Conservation (phyloP, 2,888 invertebrate species). For the Lithosia quadra region DNA sequence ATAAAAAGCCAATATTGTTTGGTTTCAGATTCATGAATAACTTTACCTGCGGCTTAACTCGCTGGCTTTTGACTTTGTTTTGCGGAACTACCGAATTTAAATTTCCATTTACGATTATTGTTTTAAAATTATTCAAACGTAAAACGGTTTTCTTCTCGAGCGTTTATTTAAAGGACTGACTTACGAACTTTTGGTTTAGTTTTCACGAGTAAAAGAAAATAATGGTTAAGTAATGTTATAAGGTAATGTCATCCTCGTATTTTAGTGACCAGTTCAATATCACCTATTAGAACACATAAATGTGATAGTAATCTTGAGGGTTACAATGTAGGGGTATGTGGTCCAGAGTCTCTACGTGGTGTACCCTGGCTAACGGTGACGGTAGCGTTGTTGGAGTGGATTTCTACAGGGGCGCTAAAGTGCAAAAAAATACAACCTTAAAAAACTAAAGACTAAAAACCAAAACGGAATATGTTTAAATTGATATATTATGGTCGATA, state of each 20-base stretch:
- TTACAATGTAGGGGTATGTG: too few species aligned
- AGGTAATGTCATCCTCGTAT: too few species aligned
- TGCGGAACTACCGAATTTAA: slow-evolving; percentile 18
- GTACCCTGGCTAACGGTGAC: too few species aligned
- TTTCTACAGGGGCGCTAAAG: neutral
- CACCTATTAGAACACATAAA: too few species aligned
- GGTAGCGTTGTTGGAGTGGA: too few species aligned
- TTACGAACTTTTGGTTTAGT: neutral
- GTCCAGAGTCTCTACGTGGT: too few species aligned
- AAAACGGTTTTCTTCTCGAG: neutral
- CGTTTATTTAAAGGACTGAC: neutral
- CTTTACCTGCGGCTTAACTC: slow-evolving; percentile 35
- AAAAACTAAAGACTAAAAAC: too few species aligned
- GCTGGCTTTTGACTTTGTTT: slow-evolving; percentile 29
- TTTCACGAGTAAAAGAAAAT: neutral
- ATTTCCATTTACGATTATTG: slow-evolving; percentile 21
- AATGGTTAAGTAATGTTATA: neutral
- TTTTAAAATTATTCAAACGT: slow-evolving; percentile 13
- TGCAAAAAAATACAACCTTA: too few species aligned
- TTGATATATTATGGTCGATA: neutral
- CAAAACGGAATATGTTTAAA: neutral
- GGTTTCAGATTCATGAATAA: slow-evolving; percentile 38
- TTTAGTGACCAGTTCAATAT: too few species aligned
- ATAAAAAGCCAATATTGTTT: slow-evolving; percentile 44
- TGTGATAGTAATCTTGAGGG: too few species aligned